Percentiles rank a stretch among this genome's conserved stretches.
These are phyloP conservation scores for Melinaea marsaeus DNA, from an alignment of 2,888 invertebrate species.

Conservation along the genomic window DNA sequence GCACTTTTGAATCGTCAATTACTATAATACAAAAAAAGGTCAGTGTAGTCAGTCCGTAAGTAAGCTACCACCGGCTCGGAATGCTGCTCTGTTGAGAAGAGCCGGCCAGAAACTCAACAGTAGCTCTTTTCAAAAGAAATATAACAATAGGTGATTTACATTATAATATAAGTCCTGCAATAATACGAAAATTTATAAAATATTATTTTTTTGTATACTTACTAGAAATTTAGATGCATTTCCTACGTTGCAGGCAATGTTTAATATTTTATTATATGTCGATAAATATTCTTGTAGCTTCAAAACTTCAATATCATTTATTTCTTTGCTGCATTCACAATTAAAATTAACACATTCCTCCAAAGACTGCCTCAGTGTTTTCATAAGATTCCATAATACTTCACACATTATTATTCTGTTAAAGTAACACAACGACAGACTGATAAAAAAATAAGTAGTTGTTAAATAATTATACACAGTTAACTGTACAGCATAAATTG, in stretches of 20 bases:
- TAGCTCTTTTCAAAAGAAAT: no score
- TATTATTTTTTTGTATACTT: background rate
- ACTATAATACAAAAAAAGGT: no score
- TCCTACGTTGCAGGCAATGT: background rate
- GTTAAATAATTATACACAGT: background rate
- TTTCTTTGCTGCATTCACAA: background rate
- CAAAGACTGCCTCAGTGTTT: constrained; percentile 7
- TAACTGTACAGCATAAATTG: background rate
- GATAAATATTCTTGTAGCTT: background rate
- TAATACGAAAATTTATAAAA: no score
- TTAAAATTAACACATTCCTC: background rate
- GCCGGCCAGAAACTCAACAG: no score
- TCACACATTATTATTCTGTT: constrained; percentile 16
- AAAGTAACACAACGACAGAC: background rate
- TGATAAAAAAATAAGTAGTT: background rate
- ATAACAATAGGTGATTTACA: no score
- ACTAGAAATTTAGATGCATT: background rate
- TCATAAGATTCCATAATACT: constrained; percentile 14
- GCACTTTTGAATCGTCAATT: no score
- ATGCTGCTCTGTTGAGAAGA: no score
- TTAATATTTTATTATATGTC: background rate
- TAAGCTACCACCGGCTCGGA: no score
- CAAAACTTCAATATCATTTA: background rate
- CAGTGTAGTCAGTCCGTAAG: no score
- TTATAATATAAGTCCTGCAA: no score